Percentiles rank a stretch among this genome's conserved stretches.
These are phyloP conservation scores for Phrynosoma blainvillii DNA, from an alignment of 2,113 vertebrate genomes.

Conservation along the genomic window DNA sequence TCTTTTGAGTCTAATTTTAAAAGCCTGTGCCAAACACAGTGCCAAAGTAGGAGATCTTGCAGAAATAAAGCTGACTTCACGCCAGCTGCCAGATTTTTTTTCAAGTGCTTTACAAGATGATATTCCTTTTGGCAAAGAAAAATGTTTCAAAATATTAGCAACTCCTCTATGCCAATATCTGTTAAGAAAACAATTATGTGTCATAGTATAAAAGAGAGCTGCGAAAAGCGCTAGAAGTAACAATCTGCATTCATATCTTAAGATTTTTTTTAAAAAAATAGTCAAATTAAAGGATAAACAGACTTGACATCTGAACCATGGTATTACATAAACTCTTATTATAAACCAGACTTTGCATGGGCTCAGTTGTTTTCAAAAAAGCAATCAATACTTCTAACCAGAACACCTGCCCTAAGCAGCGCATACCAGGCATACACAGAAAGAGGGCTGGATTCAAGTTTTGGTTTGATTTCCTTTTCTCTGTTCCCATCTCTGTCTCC, in stretches of 20 bases:
- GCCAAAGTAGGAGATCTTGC: background rate
- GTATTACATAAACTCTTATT: no score
- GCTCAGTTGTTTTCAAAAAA: no score
- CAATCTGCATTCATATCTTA: slow-evolving; percentile 5
- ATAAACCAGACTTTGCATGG: no score
- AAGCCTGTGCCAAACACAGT: slow-evolving; percentile 19
- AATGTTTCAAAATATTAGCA: slow-evolving; percentile 16
- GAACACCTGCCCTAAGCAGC: no score
- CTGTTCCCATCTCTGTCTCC: no score
- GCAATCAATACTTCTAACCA: no score
- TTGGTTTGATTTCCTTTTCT: no score
- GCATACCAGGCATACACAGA: no score
- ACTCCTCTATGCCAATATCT: slow-evolving; percentile 3
- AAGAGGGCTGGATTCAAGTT: no score
- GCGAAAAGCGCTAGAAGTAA: background rate
- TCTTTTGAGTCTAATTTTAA: slow-evolving; percentile 32
- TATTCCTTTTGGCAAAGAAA: background rate
- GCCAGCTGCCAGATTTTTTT: slow-evolving; percentile 33
- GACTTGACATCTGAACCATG: background rate
- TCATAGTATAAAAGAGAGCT: background rate
- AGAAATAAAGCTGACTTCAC: background rate
- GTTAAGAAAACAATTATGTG: background rate
- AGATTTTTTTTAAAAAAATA: background rate
- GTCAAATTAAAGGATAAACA: background rate
- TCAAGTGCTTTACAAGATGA: background rate